phyloP scores from a whole-genome alignment of 2,888 invertebrate species.

The Vannuccia rotundouncinata region DNA sequence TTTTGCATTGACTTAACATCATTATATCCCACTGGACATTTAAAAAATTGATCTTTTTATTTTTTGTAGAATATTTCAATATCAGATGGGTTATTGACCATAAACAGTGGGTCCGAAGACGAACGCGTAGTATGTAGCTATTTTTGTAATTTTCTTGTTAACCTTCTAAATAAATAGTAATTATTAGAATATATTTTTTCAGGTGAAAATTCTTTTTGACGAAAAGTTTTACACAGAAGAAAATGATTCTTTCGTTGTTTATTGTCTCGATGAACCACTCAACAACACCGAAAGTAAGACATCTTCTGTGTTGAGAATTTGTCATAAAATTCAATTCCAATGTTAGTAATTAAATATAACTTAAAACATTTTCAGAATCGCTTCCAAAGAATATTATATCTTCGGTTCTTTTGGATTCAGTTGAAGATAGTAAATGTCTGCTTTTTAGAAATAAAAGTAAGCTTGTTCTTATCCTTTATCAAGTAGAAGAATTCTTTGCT shows the following conservation, averaged over 20 bases:
- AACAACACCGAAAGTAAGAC: slow-evolving; percentile 52
- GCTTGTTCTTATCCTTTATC: too few species aligned
- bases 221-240: slow-evolving; percentile 75
- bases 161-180: not conserved
- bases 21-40: not conserved
- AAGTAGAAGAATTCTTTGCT: too few species aligned
- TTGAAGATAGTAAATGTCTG: not conserved
- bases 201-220: slow-evolving; percentile 69
- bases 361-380: not conserved
- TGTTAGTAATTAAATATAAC: too few species aligned
- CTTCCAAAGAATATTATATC: not conserved
- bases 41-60: not conserved
- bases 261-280: slow-evolving; percentile 69
- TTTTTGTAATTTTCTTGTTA: not conserved
- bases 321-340: too few species aligned
- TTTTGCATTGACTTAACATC: not conserved
- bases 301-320: not conserved
- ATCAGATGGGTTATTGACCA: not conserved
- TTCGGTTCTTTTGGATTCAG: not conserved
- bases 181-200: not conserved
- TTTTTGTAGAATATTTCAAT: slow-evolving; percentile 3
- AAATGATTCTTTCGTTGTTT: slow-evolving; percentile 67
- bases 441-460: slow-evolving; percentile 13
- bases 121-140: not conserved
- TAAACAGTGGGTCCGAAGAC: not conserved